Evolutionary conservation across 2,797 vertebrate genomes (phyloP), one percentile per base, ranked within the genome.

Genomic region (Crocodylus rhombifer): DNA sequence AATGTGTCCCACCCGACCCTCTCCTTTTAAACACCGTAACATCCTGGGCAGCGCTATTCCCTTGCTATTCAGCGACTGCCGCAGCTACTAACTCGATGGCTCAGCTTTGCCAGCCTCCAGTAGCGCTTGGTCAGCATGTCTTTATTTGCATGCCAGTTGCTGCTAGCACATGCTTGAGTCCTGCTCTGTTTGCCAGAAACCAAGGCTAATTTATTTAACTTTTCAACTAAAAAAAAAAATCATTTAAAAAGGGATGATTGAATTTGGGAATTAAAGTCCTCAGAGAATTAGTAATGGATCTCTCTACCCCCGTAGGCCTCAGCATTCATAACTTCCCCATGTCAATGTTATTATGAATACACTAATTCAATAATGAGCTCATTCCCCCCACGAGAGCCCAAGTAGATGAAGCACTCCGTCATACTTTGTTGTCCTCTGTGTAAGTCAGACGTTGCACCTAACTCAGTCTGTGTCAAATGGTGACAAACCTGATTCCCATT

Each of bases 131-230:
- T 89, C 94, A 94, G 87, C 21, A 1, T 62, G 86, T 82, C 71
- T 55, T 74, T 61, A 65, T 16, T 51, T 65, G 86, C 80, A 67
- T 83, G 87, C 95, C 91, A 75, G 89, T 36, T 87, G 84, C 87
- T 80, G 71, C 75, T 69, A 89, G 87, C 76, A 81, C 23, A 60
- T 58, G 78, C 77, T 92, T 23, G n/a, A 65, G 89, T 56, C 95
- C 82, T 62, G 26, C 2, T 79, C 86, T 64, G 88, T 92, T 93
- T 97, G 96, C 96, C 93, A 96, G 96, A 96, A 89, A 92, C 55
- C 77, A 63, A 76, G 89, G 92, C 94, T 97, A 97, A 98, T 97
- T 97, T 96, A 97, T 93, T 98, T 96, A 93, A 81, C 80, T 89
- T 90, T 97, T 97, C 89, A 91, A 94, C 90, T 92, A 94, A 91